phyloP scores from a whole-genome alignment of 2,797 vertebrate genomes.

The Cuculus canorus region DNA sequence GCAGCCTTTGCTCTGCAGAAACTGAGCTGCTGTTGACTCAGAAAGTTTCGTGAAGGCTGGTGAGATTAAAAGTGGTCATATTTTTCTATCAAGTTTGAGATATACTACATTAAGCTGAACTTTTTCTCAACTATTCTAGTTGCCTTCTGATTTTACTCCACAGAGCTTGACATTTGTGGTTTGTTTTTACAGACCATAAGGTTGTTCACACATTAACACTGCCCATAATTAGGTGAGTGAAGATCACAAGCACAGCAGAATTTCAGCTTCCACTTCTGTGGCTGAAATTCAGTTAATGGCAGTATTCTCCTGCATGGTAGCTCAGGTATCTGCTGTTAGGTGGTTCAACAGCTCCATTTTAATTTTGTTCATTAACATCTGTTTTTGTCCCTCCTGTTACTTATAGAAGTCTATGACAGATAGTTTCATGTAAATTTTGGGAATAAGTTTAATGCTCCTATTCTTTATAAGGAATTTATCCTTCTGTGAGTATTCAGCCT shows the following conservation, averaged over 20 bases:
- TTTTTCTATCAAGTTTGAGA: conserved; percentile 27
- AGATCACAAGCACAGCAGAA: conserved; percentile 15
- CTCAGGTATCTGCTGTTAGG: not conserved
- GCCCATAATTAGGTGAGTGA: conserved; percentile 11
- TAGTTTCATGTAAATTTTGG: not conserved
- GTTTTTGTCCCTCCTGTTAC: not conserved
- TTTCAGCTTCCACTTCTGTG: not conserved
- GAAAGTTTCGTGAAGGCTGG: not conserved
- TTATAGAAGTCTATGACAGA: not conserved
- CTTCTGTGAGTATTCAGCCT: not conserved
- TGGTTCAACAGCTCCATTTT: conserved; percentile 26
- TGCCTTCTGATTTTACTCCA: not conserved
- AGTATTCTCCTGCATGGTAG: not conserved
- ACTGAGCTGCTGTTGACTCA: conserved; percentile 19
- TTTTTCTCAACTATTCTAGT: conserved; percentile 14
- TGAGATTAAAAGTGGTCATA: not conserved
- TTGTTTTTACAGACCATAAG: conserved; percentile 37
- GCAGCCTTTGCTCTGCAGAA: not conserved
- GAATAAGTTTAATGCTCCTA: not conserved
- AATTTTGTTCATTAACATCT: not conserved
- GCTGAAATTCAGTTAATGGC: not conserved
- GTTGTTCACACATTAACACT: conserved; percentile 25
- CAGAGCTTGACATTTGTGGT: conserved; percentile 24
- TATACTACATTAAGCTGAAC: not conserved
- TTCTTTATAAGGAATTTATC: not conserved